Evolutionary conservation across 2,888 invertebrate genomes (phyloP), one percentile per base, ranked within the genome.

Genomic region (Epirrhoe tristata): DNA sequence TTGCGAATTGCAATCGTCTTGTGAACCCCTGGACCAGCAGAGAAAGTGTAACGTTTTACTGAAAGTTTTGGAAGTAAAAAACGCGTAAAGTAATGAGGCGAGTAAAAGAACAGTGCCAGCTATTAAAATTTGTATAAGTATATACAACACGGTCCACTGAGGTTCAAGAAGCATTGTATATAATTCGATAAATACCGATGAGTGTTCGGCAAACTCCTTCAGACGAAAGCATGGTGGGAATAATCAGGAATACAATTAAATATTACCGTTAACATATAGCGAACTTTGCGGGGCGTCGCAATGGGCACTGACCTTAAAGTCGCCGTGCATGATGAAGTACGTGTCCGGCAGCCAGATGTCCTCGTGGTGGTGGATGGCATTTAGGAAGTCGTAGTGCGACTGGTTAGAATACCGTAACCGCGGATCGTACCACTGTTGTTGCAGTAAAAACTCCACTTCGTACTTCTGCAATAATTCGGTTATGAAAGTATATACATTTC

Each of bases 251-350:
- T 83, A 81, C 83, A 83, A 81, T 81, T 82, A 81, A 80, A 79
- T 81, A 81, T 73, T 66, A 74, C 72, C 69, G 72, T 72, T 56
- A 74, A 78, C 74, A 75, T 72, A 77, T 14, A 57, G 61, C 72
- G 70, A 39, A 71, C 69, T 77, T 73, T 66, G 57, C 55, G 50
- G 17, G 50, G 51, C 5, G 54, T 67, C 73, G 65, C 50, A 64
- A 66, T 71, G 62, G 63, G 67, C 75, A 79, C 88, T 83, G 72
- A 93, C 93, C 90, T 98, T 98, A 93, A 98, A 98, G 93, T 98
- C 98, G 73, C 98, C 98, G 92, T 98, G 98, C 97, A 98, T 98
- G 89, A 98, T 98, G 94, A 98, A 98, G 90, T 98, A 98, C 66
- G 98, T 98, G 94, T 98, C 98, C 72, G 98, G 98, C 81, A 98